These are phyloP conservation scores for Tenualosa thibaudeaui DNA, from an alignment of 2,797 vertebrate genomes.

Conservation along the genomic window DNA sequence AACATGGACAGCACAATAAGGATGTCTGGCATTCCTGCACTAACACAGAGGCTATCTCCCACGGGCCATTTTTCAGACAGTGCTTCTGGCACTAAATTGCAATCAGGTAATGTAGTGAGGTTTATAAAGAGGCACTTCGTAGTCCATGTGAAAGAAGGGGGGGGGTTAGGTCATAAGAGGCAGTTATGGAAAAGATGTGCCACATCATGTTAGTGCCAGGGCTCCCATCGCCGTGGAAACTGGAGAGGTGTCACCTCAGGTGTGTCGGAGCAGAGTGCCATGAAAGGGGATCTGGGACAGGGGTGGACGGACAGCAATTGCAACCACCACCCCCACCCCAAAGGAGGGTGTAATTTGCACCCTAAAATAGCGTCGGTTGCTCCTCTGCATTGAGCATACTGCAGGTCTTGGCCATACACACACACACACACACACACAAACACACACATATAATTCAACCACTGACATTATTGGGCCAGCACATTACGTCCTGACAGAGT, in stretches of 20 bases:
- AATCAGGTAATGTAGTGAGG: not conserved
- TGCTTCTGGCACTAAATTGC: not conserved
- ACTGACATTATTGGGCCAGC: not conserved
- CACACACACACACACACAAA: not conserved
- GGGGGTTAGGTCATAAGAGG: not conserved
- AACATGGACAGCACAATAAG: not conserved
- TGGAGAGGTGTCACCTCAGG: constrained; percentile 46
- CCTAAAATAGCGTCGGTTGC: not conserved
- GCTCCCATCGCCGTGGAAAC: constrained; percentile 42
- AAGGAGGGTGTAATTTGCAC: constrained; percentile 30
- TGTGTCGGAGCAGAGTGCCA: constrained; percentile 55
- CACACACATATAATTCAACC: constrained; percentile 12
- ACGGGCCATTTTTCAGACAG: not conserved
- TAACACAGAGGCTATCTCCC: not conserved
- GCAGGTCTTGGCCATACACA: not conserved
- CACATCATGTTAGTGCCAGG: constrained; percentile 38
- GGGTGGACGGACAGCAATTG: not conserved
- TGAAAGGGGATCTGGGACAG: constrained; percentile 53
- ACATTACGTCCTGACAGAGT: constrained; percentile 1
- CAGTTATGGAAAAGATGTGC: not conserved
- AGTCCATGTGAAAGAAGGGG: not conserved
- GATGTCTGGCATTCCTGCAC: not conserved
- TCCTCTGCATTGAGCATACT: not conserved
- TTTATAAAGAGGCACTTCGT: not conserved
- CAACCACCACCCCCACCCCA: not conserved